Percentiles rank a stretch among this genome's conserved stretches.
phyloP scores from a whole-genome alignment of 1,140 invertebrate genomes.

The Aphelenchoides fujianensis region DNA sequence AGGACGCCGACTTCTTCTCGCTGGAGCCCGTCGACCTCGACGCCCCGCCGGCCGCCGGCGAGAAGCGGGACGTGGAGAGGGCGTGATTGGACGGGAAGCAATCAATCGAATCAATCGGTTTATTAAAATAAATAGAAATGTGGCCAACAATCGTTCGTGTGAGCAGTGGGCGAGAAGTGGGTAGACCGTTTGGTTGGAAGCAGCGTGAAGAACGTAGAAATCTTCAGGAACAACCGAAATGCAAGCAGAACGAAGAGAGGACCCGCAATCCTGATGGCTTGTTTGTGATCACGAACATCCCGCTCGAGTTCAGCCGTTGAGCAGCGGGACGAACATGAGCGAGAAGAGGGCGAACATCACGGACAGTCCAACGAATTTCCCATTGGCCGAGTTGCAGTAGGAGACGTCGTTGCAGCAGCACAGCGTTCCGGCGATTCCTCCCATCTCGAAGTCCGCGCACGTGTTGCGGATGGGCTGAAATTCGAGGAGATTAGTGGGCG shows the following conservation, averaged over 20 bases:
- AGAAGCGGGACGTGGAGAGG: neutral
- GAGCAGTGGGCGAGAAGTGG: neutral
- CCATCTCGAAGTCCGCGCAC: conserved; percentile 28
- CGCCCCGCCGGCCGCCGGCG: neutral
- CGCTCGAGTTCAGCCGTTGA: too few relatives aligned
- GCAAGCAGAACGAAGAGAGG: neutral
- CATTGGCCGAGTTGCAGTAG: conserved; percentile 31
- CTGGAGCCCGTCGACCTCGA: conserved; percentile 11
- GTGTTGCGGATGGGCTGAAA: conserved; percentile 25
- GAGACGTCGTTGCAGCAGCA: conserved; percentile 35
- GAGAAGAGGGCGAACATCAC: too few relatives aligned
- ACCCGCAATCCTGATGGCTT: too few relatives aligned
- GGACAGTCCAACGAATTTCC: too few relatives aligned
- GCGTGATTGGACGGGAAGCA: neutral
- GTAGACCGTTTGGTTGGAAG: neutral
- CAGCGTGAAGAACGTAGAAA: too few relatives aligned
- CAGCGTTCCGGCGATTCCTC: conserved; percentile 29
- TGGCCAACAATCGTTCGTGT: too few relatives aligned
- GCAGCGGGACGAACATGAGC: too few relatives aligned
- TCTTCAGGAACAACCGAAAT: too few relatives aligned
- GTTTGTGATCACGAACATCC: too few relatives aligned
- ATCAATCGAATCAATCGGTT: neutral
- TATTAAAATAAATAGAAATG: neutral
- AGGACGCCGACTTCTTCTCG: conserved; percentile 13
- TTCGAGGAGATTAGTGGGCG: too few relatives aligned